A percentile compares a stretch with the other conserved stretches of the same genome.
These are phyloP conservation scores for Graphium colonna DNA, from an alignment of 2,888 invertebrate species.

Conservation along the genomic window DNA sequence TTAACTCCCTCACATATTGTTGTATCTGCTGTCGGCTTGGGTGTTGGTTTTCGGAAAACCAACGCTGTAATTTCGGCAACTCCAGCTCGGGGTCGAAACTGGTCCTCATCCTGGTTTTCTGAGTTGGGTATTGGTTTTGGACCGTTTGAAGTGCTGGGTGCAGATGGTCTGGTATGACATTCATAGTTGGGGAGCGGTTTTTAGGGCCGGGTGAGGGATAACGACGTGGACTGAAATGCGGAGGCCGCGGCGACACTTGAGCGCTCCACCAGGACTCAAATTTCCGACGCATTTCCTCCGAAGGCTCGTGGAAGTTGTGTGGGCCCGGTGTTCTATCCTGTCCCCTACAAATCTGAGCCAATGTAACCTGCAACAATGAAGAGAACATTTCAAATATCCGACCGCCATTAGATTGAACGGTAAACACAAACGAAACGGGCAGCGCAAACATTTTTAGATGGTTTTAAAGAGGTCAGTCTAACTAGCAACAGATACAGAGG, in stretches of 20 bases:
- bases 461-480: conserved; percentile 77
- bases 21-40: conserved; percentile 98
- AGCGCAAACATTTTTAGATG: conserved; percentile 70
- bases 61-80: conserved; percentile 95
- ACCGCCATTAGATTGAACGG: conserved; percentile 36
- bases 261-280: conserved; percentile 95
- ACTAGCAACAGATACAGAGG: conserved; percentile 71
- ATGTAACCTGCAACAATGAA: conserved; percentile 82
- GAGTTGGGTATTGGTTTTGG: conserved; percentile 87
- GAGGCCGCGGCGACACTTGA: conserved; percentile 83
- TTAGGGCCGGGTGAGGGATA: conserved; percentile 74
- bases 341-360: conserved; percentile 91
- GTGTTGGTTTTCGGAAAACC: conserved; percentile 98
- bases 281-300: conserved; percentile 91
- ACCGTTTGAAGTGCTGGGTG: conserved; percentile 89
- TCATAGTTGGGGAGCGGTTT: conserved; percentile 72
- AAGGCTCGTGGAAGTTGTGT: conserved; percentile 84
- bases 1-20: conserved; percentile 96
- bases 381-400: conserved; percentile 39
- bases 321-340: conserved; percentile 84
- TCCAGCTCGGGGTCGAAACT: conserved; percentile 98
- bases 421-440: conserved; percentile 46
- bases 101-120: conserved; percentile 96
- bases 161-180: conserved; percentile 75
- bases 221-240: conserved; percentile 72